Conservation (phyloP, 2,113 vertebrate genomes). For the Scalopus aquaticus region DNA sequence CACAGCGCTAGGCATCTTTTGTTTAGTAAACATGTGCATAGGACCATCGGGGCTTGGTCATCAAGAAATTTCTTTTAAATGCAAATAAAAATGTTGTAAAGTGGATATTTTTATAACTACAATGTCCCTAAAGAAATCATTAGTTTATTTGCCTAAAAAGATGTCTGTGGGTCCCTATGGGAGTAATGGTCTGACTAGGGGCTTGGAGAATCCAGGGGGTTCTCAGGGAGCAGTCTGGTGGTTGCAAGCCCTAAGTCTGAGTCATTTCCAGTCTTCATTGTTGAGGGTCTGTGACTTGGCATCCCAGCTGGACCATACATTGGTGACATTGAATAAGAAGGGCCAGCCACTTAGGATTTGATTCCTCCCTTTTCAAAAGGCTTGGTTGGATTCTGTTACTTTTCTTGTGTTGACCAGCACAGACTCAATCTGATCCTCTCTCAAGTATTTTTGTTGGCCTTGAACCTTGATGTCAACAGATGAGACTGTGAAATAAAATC, state of each 20-base stretch:
- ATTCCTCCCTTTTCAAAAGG: not conserved
- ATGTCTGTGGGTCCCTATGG: not conserved
- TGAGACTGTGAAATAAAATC: not conserved
- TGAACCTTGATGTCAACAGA: not conserved
- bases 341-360: not conserved
- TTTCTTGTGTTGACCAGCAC: not conserved
- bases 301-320: not conserved
- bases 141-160: constrained; percentile 10
- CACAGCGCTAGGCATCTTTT: constrained; percentile 80
- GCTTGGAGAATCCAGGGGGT: rapidly evolving
- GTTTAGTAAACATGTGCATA: constrained; percentile 82
- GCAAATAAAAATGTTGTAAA: constrained; percentile 63
- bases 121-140: not conserved
- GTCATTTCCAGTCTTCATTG: not conserved
- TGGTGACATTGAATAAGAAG: not conserved
- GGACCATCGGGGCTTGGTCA: constrained; percentile 75
- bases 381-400: not conserved
- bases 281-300: not conserved
- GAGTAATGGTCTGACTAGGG: not conserved
- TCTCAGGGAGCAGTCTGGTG: not conserved
- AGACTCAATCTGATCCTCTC: not conserved
- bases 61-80: constrained; percentile 74
- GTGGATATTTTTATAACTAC: not conserved
- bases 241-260: not conserved
- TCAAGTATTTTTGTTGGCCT: not conserved